Evolutionary conservation across 2,888 invertebrate species (phyloP), one percentile per base, ranked within the genome.

Genomic region (Mythimna pallens): DNA sequence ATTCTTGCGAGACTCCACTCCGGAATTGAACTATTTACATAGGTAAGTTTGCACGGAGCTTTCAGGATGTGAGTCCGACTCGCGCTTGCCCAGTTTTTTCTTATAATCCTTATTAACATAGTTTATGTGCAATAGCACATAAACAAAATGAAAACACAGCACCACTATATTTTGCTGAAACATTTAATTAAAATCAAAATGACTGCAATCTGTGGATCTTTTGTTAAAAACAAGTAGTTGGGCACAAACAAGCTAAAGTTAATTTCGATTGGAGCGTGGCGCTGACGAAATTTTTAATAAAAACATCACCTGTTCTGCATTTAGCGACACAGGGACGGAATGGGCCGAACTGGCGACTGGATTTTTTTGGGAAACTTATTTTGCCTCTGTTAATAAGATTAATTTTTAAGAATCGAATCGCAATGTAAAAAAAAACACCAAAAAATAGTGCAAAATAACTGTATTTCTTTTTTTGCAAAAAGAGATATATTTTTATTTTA

Each of bases 301-400:
- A 93, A 93, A 91, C 93, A 93, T 94, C 94, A 94, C 94, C 94
- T 94, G 94, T 87, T 89, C 73, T 77, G 84, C 83, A 87, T 88
- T 89, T 85, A 81, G 79, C 59, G 57, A 70, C 59, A 71, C 87
- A 86, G 89, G 81, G 88, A 66, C 71, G 88, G 40, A 88, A 62
- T 78, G 66, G 70, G 78, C 30, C 9, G 36, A 64, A 68, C 22
- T 52, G 25, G 50, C 34, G 40, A 12, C 10, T 8, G 9, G 10
- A 30, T 52, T 69, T 63, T n/a, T 70, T 69, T 9, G 25, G 22
- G 22, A 22, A 67, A 17, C 54, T 70, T 10, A 47, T 17, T 43
- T 40, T 59, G 34, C 17, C 30, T 30, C 3, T 30, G 30, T 30
- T 30, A 25, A 25, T 25, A 30, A 30, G 30, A 3, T 30, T 30